phyloP scores from a whole-genome alignment of 2,888 invertebrate genomes.

The Volucella zonaria region DNA sequence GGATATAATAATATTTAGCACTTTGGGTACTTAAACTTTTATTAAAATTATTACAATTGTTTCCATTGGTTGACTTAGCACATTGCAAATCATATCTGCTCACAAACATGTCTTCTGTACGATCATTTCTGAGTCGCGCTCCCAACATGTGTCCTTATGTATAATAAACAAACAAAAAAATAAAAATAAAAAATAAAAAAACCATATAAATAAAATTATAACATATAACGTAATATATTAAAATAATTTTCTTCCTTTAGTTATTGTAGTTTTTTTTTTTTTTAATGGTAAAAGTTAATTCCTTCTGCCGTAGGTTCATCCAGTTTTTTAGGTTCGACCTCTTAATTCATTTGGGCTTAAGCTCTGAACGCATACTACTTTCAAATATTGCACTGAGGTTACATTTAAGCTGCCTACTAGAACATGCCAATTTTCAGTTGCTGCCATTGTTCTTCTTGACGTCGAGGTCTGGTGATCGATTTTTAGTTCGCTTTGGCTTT shows the following conservation, averaged over 20 bases:
- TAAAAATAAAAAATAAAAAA: conserved; percentile 24
- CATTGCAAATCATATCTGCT: conserved; percentile 49
- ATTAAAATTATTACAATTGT: conserved; percentile 58
- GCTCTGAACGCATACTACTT: conserved; percentile 9
- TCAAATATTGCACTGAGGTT: conserved; percentile 57
- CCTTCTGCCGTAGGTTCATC: conserved; percentile 36
- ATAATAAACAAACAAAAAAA: neutral
- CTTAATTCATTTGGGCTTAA: conserved; percentile 29
- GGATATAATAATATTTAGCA: conserved; percentile 41
- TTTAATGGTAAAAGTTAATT: conserved; percentile 36
- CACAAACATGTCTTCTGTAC: neutral
- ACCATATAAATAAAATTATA: conserved; percentile 66
- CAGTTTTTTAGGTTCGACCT: conserved; percentile 20
- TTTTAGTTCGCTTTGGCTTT: conserved; percentile 81
- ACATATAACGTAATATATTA: conserved; percentile 55
- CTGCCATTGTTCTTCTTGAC: conserved; percentile 61
- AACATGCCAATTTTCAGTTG: conserved; percentile 12
- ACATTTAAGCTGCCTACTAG: conserved; percentile 5
- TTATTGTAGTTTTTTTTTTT: too few relatives aligned
- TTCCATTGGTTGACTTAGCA: conserved; percentile 67
- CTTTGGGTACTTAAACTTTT: conserved; percentile 58
- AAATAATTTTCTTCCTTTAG: conserved; percentile 46
- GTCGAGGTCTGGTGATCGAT: conserved; percentile 74
- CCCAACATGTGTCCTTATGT: conserved; percentile 15
- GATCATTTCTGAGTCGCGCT: neutral